Percentiles rank a stretch among this genome's conserved stretches.
Conservation (phyloP, 2,113 vertebrate genomes). For the Siniperca knerii region DNA sequence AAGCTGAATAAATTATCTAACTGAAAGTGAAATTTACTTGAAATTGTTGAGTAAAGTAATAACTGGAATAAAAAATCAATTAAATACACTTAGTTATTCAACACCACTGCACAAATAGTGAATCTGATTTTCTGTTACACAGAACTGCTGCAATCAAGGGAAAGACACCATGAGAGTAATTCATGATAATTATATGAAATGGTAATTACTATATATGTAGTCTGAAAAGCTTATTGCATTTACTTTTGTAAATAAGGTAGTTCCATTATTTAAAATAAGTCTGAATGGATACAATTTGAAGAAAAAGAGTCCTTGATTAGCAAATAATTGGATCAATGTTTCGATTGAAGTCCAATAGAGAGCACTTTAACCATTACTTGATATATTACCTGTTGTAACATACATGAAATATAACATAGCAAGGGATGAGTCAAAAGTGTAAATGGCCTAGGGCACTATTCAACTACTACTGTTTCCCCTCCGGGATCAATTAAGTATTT, state of each 20-base stretch:
- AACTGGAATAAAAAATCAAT: background rate
- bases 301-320: background rate
- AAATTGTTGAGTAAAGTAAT: background rate
- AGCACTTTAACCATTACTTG: background rate
- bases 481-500: too few species aligned
- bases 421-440: background rate
- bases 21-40: background rate
- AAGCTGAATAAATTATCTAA: conserved; percentile 1
- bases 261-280: background rate
- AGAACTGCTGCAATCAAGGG: background rate
- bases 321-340: background rate
- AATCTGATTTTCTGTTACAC: background rate
- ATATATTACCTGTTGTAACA: conserved; percentile 1
- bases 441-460: background rate
- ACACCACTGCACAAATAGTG: background rate
- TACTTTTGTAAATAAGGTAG: background rate
- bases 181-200: background rate
- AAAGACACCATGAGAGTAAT: conserved; percentile 3
- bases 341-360: background rate
- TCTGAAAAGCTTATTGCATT: background rate
- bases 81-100: background rate
- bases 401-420: background rate
- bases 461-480: background rate
- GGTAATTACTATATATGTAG: background rate
- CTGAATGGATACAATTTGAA: background rate